Conservation (phyloP, 2,113 vertebrate species). For the Macquaria ambigua region DNA sequence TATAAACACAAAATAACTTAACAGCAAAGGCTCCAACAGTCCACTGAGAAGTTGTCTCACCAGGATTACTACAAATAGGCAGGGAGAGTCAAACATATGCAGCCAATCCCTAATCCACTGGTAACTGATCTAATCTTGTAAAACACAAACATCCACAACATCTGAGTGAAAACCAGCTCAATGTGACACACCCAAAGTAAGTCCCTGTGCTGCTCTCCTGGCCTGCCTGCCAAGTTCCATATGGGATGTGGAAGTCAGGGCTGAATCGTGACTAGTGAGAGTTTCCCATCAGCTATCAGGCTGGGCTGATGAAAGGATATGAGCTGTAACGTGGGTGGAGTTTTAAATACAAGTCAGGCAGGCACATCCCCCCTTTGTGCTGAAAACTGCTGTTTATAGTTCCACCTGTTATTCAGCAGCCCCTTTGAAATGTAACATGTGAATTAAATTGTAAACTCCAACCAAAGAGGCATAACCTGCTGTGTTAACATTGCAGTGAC, state of each 20-base stretch:
- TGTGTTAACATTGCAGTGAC: not conserved
- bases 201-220: constrained; percentile 56
- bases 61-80: constrained; percentile 13
- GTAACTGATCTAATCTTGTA: constrained; percentile 35
- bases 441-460: constrained; percentile 1
- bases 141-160: constrained; percentile 46
- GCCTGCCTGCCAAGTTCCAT: constrained; percentile 30
- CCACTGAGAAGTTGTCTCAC: constrained; percentile 8
- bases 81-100: constrained; percentile 10
- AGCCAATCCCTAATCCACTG: constrained; percentile 2
- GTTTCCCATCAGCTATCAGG: constrained; percentile 46
- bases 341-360: constrained; percentile 42
- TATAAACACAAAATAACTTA: not conserved
- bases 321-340: constrained; percentile 56
- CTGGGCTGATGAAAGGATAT: constrained; percentile 38
- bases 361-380: constrained; percentile 9
- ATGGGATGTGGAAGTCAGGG: constrained; percentile 35
- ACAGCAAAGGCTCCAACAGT: not conserved
- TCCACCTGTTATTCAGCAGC: constrained; percentile 31
- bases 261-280: constrained; percentile 25
- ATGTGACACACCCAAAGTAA: constrained; percentile 64
- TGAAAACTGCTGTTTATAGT: constrained; percentile 15
- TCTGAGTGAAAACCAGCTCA: constrained; percentile 30
- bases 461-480: not conserved
- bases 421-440: constrained; percentile 16